Base-by-base conservation (phyloP, 2,888 invertebrate species). In the Agrochola litura region DNA sequence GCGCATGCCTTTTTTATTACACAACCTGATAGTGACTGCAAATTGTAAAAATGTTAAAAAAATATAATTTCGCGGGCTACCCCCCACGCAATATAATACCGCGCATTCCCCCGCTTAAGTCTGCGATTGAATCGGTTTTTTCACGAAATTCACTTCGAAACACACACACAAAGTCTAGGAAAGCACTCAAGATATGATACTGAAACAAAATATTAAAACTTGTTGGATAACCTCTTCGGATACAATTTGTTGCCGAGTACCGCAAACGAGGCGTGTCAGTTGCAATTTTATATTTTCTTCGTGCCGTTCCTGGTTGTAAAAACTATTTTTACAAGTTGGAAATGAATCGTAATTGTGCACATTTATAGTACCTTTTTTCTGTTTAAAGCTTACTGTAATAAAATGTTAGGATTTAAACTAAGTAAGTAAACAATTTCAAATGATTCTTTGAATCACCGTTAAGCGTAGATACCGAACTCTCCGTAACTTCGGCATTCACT, bases 121-220 rank as follows among this genome's bases (percentile, higher is more conserved):
- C 12, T 46, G n/a, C 22, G n/a, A 52, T 56, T 49, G 16, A 72
- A 8, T 30, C 16, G 6, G 14, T 76, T 63, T 67, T n/a, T n/a
- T n/a, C n/a, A n/a, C n/a, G n/a, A n/a, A n/a, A n/a, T n/a, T n/a
- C n/a, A n/a, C n/a, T n/a, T n/a, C n/a, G n/a, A n/a, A n/a, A n/a
- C n/a, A n/a, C n/a, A n/a, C n/a, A n/a, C n/a, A n/a, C n/a, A n/a
- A n/a, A 54, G 37, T 37, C 25, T 73, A 37, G 43, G 14, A 64
- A 58, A 25, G 10, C 37, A 37, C 37, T 58, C 67, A 22, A 52
- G 46, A 2, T 68, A 37, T 37, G 43, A 58, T n/a, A 77, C 41
- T 25, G 49, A 60, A 64, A 65, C 63, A 4, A 69, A 43, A 73
- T 81, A 85, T 64, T 66, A 22, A 63, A 73, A 67, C 22, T 30